Evolutionary conservation across 2,888 invertebrate genomes (phyloP), one percentile per base, ranked within the genome.

Genomic region (Eupithecia subfuscata): DNA sequence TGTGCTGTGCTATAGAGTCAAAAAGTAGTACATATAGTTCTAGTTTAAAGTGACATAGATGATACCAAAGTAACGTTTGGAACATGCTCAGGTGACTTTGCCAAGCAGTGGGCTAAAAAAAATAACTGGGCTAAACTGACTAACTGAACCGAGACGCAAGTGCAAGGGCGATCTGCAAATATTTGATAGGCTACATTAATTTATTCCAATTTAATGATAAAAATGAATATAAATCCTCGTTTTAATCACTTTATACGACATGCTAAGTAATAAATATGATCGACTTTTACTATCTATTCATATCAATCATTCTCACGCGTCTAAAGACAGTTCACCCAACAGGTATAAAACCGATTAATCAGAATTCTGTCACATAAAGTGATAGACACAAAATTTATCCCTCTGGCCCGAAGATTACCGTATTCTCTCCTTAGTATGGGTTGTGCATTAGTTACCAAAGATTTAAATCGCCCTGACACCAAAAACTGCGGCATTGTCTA

Each of bases 181-280:
- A 56, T 56, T 56, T 12, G 14, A 25, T 14, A 60, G 22, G 0
- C 9, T 56, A 56, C 11, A 11, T n/a, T 56, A 56, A 56, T 11
- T 56, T 22, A 56, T 56, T 52, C 0, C 18, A n/a, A n/a, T 52
- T n/a, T n/a, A 52, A 52, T 52, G 52, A 22, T 56, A 56, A 56
- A 52, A 56, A 22, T n/a, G 11, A 22, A 22, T 60, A 60, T 14
- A 60, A 60, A 60, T 60, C 25, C 11, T 25, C 25, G 12, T 9
- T 56, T 22, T 56, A 56, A 56, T 22, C 9, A n/a, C 22, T 60
- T 60, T 25, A 60, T 60, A 60, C 12, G 25, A 60, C 60, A 25
- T 60, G 60, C 60, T 60, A 60, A 25, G 25, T 25, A 25, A 60
- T 60, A 60, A 60, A 60, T 60, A 60, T 60, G 60, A 60, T 60